Base-by-base conservation (phyloP, 2,113 vertebrate genomes). In the Chauna torquata region DNA sequence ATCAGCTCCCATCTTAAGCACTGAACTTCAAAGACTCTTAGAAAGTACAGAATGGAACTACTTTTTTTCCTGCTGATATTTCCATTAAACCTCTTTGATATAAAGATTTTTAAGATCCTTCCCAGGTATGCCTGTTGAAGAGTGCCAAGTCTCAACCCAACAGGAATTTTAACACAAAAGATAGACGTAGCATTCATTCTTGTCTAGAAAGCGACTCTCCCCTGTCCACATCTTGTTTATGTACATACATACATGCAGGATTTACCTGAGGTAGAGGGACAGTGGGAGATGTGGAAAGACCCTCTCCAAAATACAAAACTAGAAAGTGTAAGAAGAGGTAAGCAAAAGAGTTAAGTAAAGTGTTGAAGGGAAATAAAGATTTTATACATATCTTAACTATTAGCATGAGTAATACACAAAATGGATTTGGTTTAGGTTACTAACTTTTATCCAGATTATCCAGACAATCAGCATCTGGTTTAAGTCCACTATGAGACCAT, bases 401-500 rank as follows among this genome's bases (percentile, higher is more conserved):
- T 94, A 95, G 59, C 78, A 86, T 74, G 57, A 96, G 86, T 94
- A 94, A 96, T 96, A 94, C 57, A 82, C 42, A 96, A 97, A 96
- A 96, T 91, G 92, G 95, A 96, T 98, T 97, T 97, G 49, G 59
- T 97, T 97, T 95, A 85, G 58, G 85, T 97, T 96, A 97, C 92
- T 66, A 94, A 93, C 82, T 96, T 98, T 97, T 89, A 96, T 96
- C 84, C 96, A 96, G 97, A 97, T 97, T 97, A 97, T 95, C 95
- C 93, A 88, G 95, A 97, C 93, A 91, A 91, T 90, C 85, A 94
- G 81, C 87, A 96, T 96, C 90, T 96, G 80, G 75, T 95, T 92
- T 93, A 97, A 97, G 90, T 88, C 92, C 70, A 68, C 93, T 76
- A 20, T 96, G 83, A 59, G 96, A 91, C 92, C 90, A 95, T 95